A percentile compares a stretch with the other conserved stretches of the same genome.
Conservation (phyloP, 2,797 vertebrate genomes). For the Clarias pachynema region DNA sequence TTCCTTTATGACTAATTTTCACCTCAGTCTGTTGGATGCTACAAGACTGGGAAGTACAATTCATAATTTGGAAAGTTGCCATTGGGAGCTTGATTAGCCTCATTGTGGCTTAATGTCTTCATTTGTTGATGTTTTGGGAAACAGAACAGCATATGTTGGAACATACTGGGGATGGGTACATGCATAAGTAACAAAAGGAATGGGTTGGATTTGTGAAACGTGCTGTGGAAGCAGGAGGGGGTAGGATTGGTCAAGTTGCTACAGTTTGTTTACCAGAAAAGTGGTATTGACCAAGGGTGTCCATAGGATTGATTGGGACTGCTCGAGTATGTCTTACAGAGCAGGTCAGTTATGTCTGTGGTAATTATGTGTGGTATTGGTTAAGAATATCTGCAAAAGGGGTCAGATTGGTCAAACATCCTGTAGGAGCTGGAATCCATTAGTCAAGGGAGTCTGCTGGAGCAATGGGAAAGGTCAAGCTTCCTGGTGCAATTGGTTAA, state of each 20-base stretch:
- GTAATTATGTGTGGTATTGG: background rate
- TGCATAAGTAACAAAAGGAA: background rate
- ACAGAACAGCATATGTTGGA: background rate
- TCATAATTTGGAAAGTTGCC: too few relatives aligned
- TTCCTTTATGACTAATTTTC: background rate
- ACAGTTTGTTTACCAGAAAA: background rate
- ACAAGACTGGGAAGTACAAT: background rate
- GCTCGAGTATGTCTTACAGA: background rate
- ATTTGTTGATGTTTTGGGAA: constrained; percentile 3
- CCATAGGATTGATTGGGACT: background rate
- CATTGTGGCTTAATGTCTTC: background rate
- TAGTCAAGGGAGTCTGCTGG: background rate
- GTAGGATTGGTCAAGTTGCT: background rate
- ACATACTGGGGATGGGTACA: background rate
- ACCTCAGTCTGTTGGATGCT: background rate
- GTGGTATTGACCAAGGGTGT: background rate
- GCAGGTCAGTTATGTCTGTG: too few relatives aligned
- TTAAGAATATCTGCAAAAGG: background rate
- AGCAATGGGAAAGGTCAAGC: background rate
- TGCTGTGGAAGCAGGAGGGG: background rate
- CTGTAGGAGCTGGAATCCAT: too few relatives aligned
- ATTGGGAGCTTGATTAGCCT: background rate
- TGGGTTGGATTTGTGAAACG: background rate
- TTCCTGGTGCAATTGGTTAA: background rate
- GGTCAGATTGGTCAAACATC: too few relatives aligned